Percentiles rank a stretch among this genome's conserved stretches.
phyloP scores from a whole-genome alignment of 2,797 vertebrate genomes.

The Rhinella marina region DNA sequence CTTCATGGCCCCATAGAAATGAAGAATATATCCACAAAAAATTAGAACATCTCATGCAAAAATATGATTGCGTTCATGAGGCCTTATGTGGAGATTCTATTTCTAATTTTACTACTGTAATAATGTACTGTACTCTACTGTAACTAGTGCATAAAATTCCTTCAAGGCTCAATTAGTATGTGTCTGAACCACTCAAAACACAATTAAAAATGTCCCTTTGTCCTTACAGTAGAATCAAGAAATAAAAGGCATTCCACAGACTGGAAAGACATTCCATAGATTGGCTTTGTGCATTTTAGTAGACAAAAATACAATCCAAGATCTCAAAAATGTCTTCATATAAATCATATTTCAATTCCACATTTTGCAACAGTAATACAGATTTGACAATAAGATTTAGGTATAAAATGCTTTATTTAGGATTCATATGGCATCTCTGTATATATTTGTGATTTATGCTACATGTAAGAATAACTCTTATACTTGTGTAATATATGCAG shows the following conservation, averaged over 20 bases:
- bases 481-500: constrained; percentile 44
- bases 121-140: no score
- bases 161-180: neutral
- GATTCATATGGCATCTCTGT: neutral
- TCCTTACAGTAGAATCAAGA: neutral
- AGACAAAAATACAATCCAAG: neutral
- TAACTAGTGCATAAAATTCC: neutral
- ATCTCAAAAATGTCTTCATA: neutral
- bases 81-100: no score
- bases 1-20: no score
- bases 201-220: neutral
- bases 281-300: neutral
- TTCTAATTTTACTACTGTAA: neutral
- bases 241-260: neutral
- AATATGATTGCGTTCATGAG: no score
- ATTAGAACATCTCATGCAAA: no score
- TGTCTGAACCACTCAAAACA: no score
- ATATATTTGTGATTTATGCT: constrained; percentile 30
- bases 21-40: no score
- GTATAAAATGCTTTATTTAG: constrained; percentile 19
- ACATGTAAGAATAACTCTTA: constrained; percentile 22
- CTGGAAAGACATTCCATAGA: neutral
- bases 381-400: constrained; percentile 21
- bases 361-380: neutral
- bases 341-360: constrained; percentile 23